These are phyloP conservation scores for Crematogaster levior DNA, from an alignment of 2,888 invertebrate genomes.

Conservation along the genomic window DNA sequence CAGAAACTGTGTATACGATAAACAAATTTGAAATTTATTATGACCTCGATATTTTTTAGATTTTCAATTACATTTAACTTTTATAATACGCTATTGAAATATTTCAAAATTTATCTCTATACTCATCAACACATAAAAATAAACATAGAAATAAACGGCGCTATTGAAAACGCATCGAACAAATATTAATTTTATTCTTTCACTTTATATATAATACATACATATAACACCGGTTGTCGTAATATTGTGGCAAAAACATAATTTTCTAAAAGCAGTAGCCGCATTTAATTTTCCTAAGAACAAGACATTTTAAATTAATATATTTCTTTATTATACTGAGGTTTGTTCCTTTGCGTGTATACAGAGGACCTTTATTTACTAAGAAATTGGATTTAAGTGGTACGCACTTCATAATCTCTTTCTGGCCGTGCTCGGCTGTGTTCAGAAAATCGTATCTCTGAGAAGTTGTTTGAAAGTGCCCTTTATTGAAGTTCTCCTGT, in stretches of 20 bases:
- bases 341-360: not conserved
- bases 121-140: not conserved
- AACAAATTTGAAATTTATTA: not conserved
- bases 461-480: constrained; percentile 32
- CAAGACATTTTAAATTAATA: constrained; percentile 5
- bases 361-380: constrained; percentile 27
- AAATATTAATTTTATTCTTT: not conserved
- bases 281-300: not conserved
- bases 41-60: not conserved
- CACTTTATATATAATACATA: not conserved
- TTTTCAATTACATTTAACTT: not conserved
- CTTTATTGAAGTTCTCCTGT: constrained; percentile 42
- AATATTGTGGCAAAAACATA: not conserved
- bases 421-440: constrained; percentile 20
- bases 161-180: not conserved
- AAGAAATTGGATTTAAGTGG: constrained; percentile 47
- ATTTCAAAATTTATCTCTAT: not conserved
- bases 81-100: not conserved
- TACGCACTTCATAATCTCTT: constrained; percentile 34
- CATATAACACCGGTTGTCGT: not conserved
- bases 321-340: constrained; percentile 2
- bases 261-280: not conserved
- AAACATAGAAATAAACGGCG: not conserved
- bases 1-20: not conserved
- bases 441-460: constrained; percentile 44